A percentile compares a stretch with the other conserved stretches of the same genome.
These are phyloP conservation scores for Nymphalis polychloros DNA, from an alignment of 2,888 invertebrate species.

Conservation along the genomic window DNA sequence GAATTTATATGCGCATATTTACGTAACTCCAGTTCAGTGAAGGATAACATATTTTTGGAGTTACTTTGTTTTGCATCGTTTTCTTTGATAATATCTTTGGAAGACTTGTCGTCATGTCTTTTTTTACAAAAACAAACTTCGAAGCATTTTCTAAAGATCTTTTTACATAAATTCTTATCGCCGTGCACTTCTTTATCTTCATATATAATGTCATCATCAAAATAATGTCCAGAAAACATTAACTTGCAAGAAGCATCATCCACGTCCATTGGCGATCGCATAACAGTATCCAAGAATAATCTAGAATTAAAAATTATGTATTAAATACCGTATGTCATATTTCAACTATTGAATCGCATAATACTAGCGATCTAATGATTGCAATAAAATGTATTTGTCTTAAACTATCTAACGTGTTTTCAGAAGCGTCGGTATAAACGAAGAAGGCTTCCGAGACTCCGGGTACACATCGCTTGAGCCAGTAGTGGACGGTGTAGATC, in stretches of 20 bases:
- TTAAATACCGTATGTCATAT: not conserved
- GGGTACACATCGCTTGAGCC: conserved; percentile 71
- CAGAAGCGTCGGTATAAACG: conserved; percentile 65
- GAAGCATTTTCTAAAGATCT: conserved; percentile 30
- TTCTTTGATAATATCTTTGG: conserved; percentile 18
- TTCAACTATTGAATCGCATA: no score
- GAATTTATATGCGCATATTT: conserved; percentile 44
- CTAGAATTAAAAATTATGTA: conserved; percentile 47
- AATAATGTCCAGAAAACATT: conserved; percentile 43
- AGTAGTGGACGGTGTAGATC: conserved; percentile 65
- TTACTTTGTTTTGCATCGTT: conserved; percentile 8
- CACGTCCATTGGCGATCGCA: conserved; percentile 65
- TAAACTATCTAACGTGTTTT: conserved; percentile 58
- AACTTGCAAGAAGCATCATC: conserved; percentile 44
- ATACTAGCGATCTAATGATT: not conserved
- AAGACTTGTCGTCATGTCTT: conserved; percentile 31
- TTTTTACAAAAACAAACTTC: conserved; percentile 42
- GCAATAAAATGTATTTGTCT: not conserved
- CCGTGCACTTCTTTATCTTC: conserved; percentile 22
- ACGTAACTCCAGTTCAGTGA: conserved; percentile 57
- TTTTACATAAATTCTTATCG: conserved; percentile 27
- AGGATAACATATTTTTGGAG: conserved; percentile 50
- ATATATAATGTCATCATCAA: conserved; percentile 44
- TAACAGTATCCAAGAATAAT: conserved; percentile 62
- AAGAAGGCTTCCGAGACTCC: conserved; percentile 73